Conservation (phyloP, 2,113 vertebrate genomes). For the Hiodon tergisus region DNA sequence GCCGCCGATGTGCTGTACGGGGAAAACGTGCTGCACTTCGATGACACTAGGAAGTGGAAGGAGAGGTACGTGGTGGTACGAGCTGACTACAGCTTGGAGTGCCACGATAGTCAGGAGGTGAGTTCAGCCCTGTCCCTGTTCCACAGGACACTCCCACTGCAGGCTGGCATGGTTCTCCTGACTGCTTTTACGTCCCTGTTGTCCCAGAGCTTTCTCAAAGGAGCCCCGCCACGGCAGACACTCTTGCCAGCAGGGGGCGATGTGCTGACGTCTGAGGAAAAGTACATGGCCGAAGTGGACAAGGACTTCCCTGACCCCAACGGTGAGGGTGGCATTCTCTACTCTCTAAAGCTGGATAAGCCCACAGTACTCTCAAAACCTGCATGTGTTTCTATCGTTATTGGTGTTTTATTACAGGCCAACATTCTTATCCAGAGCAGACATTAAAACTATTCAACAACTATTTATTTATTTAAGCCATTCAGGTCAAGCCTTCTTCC, state of each 20-base stretch:
- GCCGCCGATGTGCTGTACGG: slow-evolving; percentile 66
- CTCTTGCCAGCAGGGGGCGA: slow-evolving; percentile 70
- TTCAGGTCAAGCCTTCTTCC: too few species aligned
- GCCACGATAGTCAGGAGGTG: slow-evolving; percentile 82
- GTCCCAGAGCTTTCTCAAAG: slow-evolving; percentile 63
- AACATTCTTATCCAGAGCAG: too few species aligned
- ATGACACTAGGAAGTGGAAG: slow-evolving; percentile 80
- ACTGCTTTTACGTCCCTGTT: slow-evolving; percentile 18
- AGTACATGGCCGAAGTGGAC: slow-evolving; percentile 72
- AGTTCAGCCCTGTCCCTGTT: slow-evolving; percentile 6
- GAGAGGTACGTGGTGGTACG: slow-evolving; percentile 71
- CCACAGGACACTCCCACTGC: neutral
- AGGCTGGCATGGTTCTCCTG: neutral
- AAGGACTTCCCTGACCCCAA: slow-evolving; percentile 69
- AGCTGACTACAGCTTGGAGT: slow-evolving; percentile 72
- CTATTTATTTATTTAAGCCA: too few species aligned
- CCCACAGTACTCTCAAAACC: too few species aligned
- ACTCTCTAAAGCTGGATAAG: too few species aligned
- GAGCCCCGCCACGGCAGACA: slow-evolving; percentile 64
- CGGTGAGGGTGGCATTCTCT: slow-evolving; percentile 55
- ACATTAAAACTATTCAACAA: too few species aligned
- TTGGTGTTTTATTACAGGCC: too few species aligned
- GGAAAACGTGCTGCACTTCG: slow-evolving; percentile 62
- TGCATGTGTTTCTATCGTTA: too few species aligned
- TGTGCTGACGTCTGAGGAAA: slow-evolving; percentile 72